These are phyloP conservation scores for Marronus borbonicus DNA, from an alignment of 2,888 invertebrate genomes.

Conservation along the genomic window DNA sequence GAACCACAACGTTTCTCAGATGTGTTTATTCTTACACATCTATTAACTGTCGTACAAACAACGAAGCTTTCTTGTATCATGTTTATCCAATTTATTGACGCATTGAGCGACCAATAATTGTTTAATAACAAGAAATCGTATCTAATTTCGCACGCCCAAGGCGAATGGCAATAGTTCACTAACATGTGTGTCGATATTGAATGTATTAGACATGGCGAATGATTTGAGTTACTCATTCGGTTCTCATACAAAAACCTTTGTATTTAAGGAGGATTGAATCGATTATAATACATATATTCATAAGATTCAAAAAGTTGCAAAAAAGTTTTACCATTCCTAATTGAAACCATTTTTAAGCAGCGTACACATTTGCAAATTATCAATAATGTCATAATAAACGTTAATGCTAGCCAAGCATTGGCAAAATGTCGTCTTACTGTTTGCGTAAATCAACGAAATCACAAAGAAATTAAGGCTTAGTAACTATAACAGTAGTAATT, in stretches of 20 bases:
- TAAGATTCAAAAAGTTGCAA: no score
- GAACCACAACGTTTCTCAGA: background rate
- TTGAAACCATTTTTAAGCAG: no score
- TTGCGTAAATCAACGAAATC: no score
- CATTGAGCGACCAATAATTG: conserved; percentile 16
- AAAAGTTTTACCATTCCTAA: no score
- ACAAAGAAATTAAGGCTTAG: no score
- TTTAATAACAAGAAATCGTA: conserved; percentile 26
- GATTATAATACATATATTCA: no score
- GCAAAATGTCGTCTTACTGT: no score
- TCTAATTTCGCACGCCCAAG: conserved; percentile 6
- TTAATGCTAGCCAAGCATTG: no score
- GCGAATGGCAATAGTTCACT: conserved; percentile 10
- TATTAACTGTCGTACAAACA: background rate
- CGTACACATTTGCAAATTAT: no score
- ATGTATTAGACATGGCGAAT: background rate
- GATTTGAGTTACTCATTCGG: conserved; percentile 16
- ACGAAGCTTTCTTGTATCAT: background rate
- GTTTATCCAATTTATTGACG: conserved; percentile 33
- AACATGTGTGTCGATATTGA: background rate
- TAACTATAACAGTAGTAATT: no score
- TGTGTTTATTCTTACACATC: background rate
- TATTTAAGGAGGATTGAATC: background rate
- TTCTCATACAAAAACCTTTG: background rate
- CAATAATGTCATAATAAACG: no score